Evolutionary conservation across 2,113 vertebrate species (phyloP), one percentile per base, ranked within the genome.

Genomic region (Nestor notabilis): DNA sequence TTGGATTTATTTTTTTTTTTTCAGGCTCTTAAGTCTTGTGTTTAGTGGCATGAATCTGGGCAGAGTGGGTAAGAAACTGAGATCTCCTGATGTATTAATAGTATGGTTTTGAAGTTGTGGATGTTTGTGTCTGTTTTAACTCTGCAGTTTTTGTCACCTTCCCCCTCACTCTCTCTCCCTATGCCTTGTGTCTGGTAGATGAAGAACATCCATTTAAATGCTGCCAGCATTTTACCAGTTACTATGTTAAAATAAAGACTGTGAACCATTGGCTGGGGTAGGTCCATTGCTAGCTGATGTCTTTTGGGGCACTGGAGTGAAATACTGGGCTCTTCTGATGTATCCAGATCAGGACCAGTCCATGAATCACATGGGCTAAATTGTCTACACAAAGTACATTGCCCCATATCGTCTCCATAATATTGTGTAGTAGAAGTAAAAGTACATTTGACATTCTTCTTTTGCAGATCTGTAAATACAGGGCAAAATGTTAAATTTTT

Each of bases 21-120:
- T 80, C 35, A 93, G 55, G 44, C 96, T 96, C 66, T 97, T 96
- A 95, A 97, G 76, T 78, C 79, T 82, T 94, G 55, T 78, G 58
- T 80, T 95, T 93, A 78, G 33, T 74, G 64, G 28, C 65, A 78
- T 61, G 44, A 88, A 79, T 91, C 74, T 93, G 79, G 24, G 17
- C 46, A 89, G 43, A 64, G 23, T 75, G 74, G 31, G 41, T 88
- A 61, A 92, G 79, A 82, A 95, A 65, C 21, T 31, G 63, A 92
- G 47, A 17, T 82, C 28, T 76, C 16, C 29, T 3, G 3, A 8
- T 79, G 29, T 89, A 49, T 55, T 95, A 56, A 50, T 37, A 65
- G 31, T 33, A 58, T 16, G 9, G 55, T 93, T 95, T 87, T 61
- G 44, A 63, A 78, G 21, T 33, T 86, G 33, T 46, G 53, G 70